Base-by-base conservation (phyloP, 2,888 invertebrate species). In the Hofmannophila pseudospretella region DNA sequence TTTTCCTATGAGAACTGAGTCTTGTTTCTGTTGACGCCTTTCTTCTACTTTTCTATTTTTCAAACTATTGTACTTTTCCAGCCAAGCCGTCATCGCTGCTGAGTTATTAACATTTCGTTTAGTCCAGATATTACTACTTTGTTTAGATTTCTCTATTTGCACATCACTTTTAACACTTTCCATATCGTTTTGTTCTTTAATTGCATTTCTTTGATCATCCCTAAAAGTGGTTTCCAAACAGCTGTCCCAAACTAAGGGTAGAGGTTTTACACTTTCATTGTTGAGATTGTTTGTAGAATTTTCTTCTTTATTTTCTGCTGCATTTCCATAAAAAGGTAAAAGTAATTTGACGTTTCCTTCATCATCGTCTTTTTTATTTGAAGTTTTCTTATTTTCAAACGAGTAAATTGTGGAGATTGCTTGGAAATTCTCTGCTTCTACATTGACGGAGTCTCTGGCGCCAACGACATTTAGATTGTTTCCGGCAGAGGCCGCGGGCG, bases 391-490 rank as follows among this genome's bases (percentile, higher is more conserved):
- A 50, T 65, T 61, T 57, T 56, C 56, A 47, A 54, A 43, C 50
- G 58, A 51, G 67, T 68, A 67, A 78, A 67, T 63, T 60, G 73
- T 60, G 45, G 64, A 70, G 67, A 77, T 81, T 80, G 73, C 66
- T 65, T 67, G 76, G 71, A 72, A 76, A 79, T 82, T 69, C 62
- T 70, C 65, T 59, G 61, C 61, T 54, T 53, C 59, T 55, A 47
- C 57, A 43, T 62, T 54, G 50, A 47, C 42, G 51, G 58, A 43
- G 51, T 55, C 42, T 55, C 51, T 51, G 42, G 54, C 61, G 48
- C 51, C 63, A 60, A 64, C 62, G 60, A 53, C 64, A 68, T 79
- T 78, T 50, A 75, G 73, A 82, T 82, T 80, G 67, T 74, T 79
- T 86, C 86, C 86, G 82, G 67, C 44, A 53, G 63, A 61, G 54